Conservation (phyloP, 2,797 vertebrate species). For the Manis crassicaudata region DNA sequence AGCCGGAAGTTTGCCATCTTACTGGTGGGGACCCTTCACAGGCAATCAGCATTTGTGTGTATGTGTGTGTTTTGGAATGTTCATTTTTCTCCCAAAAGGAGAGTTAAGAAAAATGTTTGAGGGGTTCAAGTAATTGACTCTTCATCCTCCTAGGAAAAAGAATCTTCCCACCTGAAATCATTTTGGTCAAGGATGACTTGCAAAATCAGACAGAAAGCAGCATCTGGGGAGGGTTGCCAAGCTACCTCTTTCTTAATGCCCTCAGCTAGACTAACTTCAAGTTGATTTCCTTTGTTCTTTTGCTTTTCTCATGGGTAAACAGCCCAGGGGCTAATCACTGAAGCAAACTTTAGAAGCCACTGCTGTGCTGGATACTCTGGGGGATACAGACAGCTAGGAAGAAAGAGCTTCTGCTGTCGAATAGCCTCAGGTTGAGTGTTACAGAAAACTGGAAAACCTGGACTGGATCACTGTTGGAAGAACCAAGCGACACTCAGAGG, state of each 20-base stretch:
- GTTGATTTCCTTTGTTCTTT: neutral
- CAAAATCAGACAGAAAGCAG: neutral
- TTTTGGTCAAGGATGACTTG: constrained; percentile 18
- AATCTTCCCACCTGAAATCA: neutral
- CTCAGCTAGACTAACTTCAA: neutral
- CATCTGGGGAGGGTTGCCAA: neutral
- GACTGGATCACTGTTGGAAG: too few relatives aligned
- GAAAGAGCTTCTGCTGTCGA: neutral
- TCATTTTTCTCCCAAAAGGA: neutral
- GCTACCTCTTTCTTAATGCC: neutral
- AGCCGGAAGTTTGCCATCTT: too few relatives aligned
- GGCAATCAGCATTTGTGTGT: neutral
- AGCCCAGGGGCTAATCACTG: neutral
- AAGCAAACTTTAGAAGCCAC: neutral
- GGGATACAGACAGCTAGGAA: neutral
- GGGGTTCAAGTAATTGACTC: neutral
- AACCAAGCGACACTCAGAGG: too few relatives aligned
- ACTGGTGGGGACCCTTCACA: too few relatives aligned
- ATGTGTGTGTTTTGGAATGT: neutral
- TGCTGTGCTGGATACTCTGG: neutral
- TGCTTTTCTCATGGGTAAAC: neutral
- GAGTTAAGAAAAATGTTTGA: constrained; percentile 27
- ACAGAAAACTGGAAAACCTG: too few relatives aligned
- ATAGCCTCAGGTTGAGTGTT: neutral
- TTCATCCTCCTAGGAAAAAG: constrained; percentile 17